Conservation (phyloP, 2,113 vertebrate species). For the Pteruthius melanotis region DNA sequence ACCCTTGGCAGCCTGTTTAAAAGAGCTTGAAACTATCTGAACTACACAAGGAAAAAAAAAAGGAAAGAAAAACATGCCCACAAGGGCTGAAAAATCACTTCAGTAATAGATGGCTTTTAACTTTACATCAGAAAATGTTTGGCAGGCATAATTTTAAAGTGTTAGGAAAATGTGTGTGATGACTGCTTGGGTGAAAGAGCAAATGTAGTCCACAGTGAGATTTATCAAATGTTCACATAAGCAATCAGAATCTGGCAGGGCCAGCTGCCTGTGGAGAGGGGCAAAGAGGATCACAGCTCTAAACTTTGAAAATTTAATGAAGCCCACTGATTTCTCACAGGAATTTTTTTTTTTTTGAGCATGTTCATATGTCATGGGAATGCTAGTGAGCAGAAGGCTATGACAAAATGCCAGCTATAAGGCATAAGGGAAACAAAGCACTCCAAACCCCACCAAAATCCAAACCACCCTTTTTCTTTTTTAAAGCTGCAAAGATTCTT, state of each 20-base stretch:
- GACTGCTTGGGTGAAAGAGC: conserved; percentile 55
- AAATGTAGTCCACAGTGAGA: conserved; percentile 44
- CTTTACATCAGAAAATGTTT: conserved; percentile 62
- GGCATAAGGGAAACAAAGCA: neutral
- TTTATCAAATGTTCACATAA: conserved; percentile 49
- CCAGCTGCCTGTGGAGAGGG: neutral
- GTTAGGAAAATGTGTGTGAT: conserved; percentile 55
- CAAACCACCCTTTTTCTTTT: neutral
- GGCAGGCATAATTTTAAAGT: conserved; percentile 63
- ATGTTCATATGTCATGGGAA: conserved; percentile 1
- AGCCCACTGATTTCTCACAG: conserved; percentile 44
- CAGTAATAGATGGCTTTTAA: conserved; percentile 58
- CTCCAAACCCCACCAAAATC: neutral
- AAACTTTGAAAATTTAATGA: conserved; percentile 51
- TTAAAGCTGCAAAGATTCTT: neutral
- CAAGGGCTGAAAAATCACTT: conserved; percentile 55
- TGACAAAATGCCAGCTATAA: conserved; percentile 47
- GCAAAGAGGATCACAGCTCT: conserved; percentile 38
- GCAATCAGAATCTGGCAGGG: conserved; percentile 27
- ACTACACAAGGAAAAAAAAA: neutral
- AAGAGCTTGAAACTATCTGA: conserved; percentile 57
- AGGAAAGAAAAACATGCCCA: conserved; percentile 26
- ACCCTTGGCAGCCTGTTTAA: conserved; percentile 40
- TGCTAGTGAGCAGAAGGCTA: neutral
- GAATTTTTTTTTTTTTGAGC: conserved; percentile 13